A percentile compares a stretch with the other conserved stretches of the same genome.
phyloP scores from a whole-genome alignment of 2,113 vertebrate species.

The Ptilorrhoa leucosticta region DNA sequence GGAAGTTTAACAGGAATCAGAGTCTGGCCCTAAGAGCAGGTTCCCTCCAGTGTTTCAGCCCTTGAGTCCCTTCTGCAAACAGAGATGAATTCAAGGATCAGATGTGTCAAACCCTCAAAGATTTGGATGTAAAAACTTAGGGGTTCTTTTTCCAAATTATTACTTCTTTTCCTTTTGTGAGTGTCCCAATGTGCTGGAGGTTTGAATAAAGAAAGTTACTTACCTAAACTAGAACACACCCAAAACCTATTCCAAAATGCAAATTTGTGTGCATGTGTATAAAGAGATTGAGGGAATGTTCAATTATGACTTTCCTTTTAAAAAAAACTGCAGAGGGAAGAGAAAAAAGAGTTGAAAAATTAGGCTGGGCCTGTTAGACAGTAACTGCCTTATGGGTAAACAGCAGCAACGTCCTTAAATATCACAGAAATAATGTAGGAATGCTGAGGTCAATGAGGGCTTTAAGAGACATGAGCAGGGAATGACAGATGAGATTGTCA shows the following conservation, averaged over 20 bases:
- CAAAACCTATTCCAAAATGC: neutral
- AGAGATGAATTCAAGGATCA: neutral
- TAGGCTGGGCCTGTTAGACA: neutral
- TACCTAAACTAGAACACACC: neutral
- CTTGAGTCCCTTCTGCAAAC: neutral
- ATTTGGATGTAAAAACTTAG: neutral
- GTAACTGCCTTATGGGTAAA: neutral
- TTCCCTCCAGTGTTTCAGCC: neutral
- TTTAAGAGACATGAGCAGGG: neutral
- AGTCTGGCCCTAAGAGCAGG: neutral
- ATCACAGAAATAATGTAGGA: neutral
- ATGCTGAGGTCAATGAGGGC: neutral
- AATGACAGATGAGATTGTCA: neutral
- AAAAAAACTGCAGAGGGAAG: neutral
- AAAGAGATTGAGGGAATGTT: neutral
- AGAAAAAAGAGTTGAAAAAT: neutral
- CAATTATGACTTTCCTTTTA: neutral
- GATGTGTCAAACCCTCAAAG: neutral
- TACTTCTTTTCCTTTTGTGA: neutral
- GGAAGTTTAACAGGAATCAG: neutral
- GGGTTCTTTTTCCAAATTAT: neutral
- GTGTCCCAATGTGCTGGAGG: neutral
- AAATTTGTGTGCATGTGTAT: rapidly evolving
- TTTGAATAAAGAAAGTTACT: neutral
- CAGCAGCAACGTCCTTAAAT: neutral